A percentile compares a stretch with the other conserved stretches of the same genome.
phyloP scores from a whole-genome alignment of 2,797 vertebrate species.

The Tadarida brasiliensis region DNA sequence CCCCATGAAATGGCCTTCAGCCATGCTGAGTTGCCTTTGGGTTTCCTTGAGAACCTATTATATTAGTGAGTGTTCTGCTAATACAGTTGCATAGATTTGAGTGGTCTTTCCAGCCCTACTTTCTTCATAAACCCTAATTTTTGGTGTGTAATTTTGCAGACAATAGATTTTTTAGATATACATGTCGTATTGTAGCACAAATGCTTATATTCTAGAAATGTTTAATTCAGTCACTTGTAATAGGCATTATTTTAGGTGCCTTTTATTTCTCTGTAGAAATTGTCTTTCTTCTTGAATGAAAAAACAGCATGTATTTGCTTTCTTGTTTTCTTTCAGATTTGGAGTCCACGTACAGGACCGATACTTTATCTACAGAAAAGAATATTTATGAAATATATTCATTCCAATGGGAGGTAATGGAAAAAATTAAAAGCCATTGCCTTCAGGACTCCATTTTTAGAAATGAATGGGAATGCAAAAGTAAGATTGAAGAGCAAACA shows the following conservation, averaged over 20 bases:
- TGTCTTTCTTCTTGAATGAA: conserved; percentile 6
- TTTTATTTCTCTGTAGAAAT: conserved; percentile 31
- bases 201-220: background rate
- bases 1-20: background rate
- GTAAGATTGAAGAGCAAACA: conserved; percentile 49
- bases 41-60: background rate
- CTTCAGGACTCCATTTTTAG: conserved; percentile 61
- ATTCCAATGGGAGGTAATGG: conserved; percentile 74
- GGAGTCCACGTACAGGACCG: conserved; percentile 65
- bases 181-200: background rate
- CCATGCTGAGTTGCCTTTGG: background rate
- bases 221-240: background rate
- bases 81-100: background rate
- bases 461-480: conserved; percentile 66
- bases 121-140: background rate
- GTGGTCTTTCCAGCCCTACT: background rate
- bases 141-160: background rate
- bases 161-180: background rate
- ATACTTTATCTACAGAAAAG: conserved; percentile 66
- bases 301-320: conserved; percentile 53
- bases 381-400: conserved; percentile 77
- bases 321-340: conserved; percentile 78
- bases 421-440: conserved; percentile 70
- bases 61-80: background rate
- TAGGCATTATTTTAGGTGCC: conserved; percentile 19